Evolutionary conservation across 2,113 vertebrate species (phyloP).

Genomic region (Rattus rattus): DNA sequence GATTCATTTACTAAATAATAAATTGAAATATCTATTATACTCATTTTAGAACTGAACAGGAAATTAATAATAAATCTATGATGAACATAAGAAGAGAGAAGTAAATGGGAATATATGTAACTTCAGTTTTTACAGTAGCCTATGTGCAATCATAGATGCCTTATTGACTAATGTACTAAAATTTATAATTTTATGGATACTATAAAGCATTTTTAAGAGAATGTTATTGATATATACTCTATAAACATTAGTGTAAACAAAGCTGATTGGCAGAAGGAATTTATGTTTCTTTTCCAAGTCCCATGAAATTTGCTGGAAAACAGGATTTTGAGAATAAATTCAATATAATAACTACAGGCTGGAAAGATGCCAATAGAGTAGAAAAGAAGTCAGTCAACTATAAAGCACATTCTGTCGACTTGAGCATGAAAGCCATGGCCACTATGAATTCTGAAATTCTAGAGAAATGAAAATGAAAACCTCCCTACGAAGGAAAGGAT

Average conservation of each 20-base stretch:
- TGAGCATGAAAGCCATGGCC: not conserved
- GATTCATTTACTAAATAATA: not conserved
- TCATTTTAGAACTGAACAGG: not conserved
- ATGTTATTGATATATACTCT: not conserved
- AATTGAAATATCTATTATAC: not conserved
- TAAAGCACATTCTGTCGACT: not conserved
- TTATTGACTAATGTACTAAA: not conserved
- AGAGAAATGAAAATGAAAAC: not conserved
- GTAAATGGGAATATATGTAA: not conserved
- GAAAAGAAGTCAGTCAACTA: not conserved
- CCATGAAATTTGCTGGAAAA: not conserved
- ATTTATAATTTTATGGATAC: not conserved
- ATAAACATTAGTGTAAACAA: not conserved
- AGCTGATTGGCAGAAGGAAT: not conserved
- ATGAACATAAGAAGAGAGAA: not conserved
- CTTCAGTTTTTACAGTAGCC: not conserved
- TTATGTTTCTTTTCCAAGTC: not conserved
- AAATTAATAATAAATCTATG: not conserved
- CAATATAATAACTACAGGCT: not conserved
- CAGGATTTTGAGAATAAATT: slow-evolving; percentile 29
- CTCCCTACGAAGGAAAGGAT: not conserved
- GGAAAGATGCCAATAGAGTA: not conserved
- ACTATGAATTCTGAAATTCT: not conserved
- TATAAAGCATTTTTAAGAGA: not conserved
- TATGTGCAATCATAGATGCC: not conserved